phyloP scores from a whole-genome alignment of 2,113 vertebrate species.

The Xiphophorus couchianus region DNA sequence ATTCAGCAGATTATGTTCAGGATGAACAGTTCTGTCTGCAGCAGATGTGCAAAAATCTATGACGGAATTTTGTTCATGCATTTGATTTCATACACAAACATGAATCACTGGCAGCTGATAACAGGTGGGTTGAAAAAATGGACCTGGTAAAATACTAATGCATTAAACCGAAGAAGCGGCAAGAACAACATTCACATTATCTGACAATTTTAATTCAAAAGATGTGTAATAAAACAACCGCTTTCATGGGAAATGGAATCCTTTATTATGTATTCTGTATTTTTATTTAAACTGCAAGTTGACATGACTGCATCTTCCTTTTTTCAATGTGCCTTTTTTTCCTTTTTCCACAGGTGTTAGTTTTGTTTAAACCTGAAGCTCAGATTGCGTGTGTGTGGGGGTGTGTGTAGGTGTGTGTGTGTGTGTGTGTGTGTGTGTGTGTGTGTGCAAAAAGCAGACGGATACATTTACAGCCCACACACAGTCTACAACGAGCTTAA shows the following conservation, averaged over 20 bases:
- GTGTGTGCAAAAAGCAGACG: conserved; percentile 14
- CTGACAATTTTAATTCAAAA: background rate
- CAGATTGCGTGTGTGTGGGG: background rate
- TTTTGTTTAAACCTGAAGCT: conserved; percentile 26
- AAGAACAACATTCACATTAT: background rate
- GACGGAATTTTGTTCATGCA: background rate
- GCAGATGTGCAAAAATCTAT: background rate
- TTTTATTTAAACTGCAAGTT: background rate
- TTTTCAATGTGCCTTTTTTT: background rate
- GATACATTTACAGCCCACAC: conserved; percentile 29
- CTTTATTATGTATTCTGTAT: background rate
- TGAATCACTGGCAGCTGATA: background rate
- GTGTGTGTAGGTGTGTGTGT: background rate
- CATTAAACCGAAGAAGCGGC: background rate
- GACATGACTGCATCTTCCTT: background rate
- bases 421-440: conserved; percentile 1
- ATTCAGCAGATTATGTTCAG: background rate
- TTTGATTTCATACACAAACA: too few relatives aligned
- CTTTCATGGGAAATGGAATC: background rate
- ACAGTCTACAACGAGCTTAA: background rate
- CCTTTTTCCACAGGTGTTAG: background rate
- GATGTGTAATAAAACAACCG: background rate
- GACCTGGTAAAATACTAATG: background rate
- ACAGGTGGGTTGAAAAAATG: background rate
- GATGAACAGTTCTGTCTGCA: background rate